These are phyloP conservation scores for Coracias cyanogaster DNA, from an alignment of 2,797 vertebrate species.

Conservation along the genomic window DNA sequence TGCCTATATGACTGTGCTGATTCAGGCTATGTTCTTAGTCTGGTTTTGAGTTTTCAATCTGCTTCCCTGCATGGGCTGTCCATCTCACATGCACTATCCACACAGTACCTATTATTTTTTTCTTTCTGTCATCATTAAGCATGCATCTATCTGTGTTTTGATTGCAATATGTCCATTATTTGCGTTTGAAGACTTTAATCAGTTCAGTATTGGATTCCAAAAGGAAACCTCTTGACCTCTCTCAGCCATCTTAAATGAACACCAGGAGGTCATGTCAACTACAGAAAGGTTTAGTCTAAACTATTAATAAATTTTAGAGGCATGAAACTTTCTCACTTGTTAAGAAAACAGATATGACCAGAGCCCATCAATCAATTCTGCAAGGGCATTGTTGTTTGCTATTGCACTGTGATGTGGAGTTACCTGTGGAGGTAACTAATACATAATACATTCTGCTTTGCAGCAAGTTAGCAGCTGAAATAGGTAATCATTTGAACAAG, in stretches of 20 bases:
- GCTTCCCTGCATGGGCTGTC: conserved; percentile 3
- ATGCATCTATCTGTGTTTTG: not conserved
- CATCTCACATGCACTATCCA: not conserved
- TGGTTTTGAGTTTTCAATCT: conserved; percentile 11
- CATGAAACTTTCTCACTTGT: not conserved
- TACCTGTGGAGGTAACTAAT: not conserved
- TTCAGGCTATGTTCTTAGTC: not conserved
- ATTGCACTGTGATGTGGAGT: not conserved
- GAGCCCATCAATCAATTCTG: not conserved
- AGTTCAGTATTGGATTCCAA: not conserved
- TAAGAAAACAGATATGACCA: not conserved
- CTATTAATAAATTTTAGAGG: not conserved
- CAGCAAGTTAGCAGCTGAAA: not conserved
- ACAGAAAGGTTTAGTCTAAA: not conserved
- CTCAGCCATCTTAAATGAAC: not conserved
- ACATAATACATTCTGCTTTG: not conserved
- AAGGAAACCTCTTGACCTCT: not conserved
- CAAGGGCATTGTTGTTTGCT: not conserved
- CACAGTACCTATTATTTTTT: not conserved
- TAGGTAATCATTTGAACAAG: not conserved
- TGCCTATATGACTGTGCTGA: not conserved
- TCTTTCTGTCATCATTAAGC: not conserved
- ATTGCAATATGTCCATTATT: not conserved
- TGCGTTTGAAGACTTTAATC: not conserved
- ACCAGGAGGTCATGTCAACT: not conserved